Percentiles rank a stretch among this genome's conserved stretches.
Evolutionary conservation across 2,113 vertebrate species (phyloP).

Genomic region (Notarius quadriscutis): DNA sequence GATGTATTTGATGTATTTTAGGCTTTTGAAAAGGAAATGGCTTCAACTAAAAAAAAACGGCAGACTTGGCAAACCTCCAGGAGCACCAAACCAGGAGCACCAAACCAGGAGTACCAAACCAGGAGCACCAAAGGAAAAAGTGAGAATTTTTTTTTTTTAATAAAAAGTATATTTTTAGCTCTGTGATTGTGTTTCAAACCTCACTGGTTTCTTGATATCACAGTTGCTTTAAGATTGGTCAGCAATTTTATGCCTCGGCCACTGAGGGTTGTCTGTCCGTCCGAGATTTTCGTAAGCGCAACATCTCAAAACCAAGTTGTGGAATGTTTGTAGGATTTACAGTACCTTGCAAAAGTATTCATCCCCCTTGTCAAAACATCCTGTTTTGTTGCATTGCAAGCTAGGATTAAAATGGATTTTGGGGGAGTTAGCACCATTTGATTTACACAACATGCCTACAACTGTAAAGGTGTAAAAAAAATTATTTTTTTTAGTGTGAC

Average conservation of each 20-base stretch:
- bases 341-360: too few relatives aligned
- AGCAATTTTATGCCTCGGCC: too few relatives aligned
- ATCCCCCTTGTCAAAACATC: too few relatives aligned
- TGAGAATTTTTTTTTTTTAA: background rate
- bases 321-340: background rate
- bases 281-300: background rate
- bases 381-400: too few relatives aligned
- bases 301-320: background rate
- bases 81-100: background rate
- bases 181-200: background rate
- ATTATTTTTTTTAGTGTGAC: too few relatives aligned
- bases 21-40: constrained; percentile 62
- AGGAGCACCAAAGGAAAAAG: constrained; percentile 38
- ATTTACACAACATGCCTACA: too few relatives aligned
- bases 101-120: too few relatives aligned
- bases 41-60: rapidly evolving
- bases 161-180: background rate
- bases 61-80: background rate
- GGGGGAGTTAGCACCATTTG: too few relatives aligned
- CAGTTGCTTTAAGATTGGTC: background rate
- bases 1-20: constrained; percentile 41
- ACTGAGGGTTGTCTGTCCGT: background rate
- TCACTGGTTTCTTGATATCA: background rate
- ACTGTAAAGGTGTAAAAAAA: too few relatives aligned
- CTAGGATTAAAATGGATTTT: too few relatives aligned